A percentile compares a stretch with the other conserved stretches of the same genome.
These are phyloP conservation scores for Morpho deidamia DNA, from an alignment of 2,888 invertebrate genomes.

Conservation along the genomic window DNA sequence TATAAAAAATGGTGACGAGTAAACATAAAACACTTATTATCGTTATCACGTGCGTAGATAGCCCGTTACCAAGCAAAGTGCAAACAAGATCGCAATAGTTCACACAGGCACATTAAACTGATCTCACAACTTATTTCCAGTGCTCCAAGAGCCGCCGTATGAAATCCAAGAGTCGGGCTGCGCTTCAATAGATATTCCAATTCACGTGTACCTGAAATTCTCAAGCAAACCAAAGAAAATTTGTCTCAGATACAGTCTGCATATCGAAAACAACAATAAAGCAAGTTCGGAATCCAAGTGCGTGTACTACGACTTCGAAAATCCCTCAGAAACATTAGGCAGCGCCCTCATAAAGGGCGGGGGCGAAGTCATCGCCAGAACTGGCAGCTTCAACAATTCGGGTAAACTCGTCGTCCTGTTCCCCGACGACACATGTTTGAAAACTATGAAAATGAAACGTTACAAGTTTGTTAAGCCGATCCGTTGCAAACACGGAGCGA, in stretches of 20 bases:
- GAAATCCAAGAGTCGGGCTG: conserved; percentile 72
- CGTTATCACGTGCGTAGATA: conserved; percentile 51
- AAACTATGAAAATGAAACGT: conserved; percentile 36
- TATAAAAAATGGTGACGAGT: conserved; percentile 21
- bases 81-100: conserved; percentile 34
- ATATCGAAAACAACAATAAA: conserved; percentile 59
- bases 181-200: conserved; percentile 67
- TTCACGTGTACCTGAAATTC: conserved; percentile 69
- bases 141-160: conserved; percentile 72
- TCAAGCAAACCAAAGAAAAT: conserved; percentile 64
- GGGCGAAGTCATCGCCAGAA: conserved; percentile 55
- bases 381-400: conserved; percentile 31
- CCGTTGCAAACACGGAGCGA: conserved; percentile 44
- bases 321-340: conserved; percentile 57
- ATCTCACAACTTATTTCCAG: conserved; percentile 41
- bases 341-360: conserved; percentile 61
- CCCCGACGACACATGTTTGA: conserved; percentile 31
- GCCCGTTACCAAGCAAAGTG: conserved; percentile 31
- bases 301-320: conserved; percentile 65
- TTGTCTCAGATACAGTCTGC: conserved; percentile 59
- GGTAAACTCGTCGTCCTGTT: conserved; percentile 46
- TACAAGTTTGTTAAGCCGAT: conserved; percentile 57
- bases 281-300: conserved; percentile 58
- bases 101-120: conserved; percentile 19
- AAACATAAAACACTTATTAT: conserved; percentile 40